Base-by-base conservation (phyloP, 2,888 invertebrate genomes). In the Lasioglossum zephyrum region DNA sequence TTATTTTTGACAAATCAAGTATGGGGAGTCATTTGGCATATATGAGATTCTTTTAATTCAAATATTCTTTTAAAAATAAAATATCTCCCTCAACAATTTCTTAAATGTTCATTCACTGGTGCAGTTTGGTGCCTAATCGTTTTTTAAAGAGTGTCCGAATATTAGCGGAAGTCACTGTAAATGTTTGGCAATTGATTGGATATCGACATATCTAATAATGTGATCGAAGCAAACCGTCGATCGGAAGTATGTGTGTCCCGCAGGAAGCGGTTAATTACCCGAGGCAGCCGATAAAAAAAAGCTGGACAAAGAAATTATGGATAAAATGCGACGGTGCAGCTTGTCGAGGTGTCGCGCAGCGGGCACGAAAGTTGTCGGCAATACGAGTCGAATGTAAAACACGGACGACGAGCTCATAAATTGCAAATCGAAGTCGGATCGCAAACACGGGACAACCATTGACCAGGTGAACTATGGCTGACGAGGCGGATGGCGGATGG, bases 401-500 rank as follows among this genome's bases (percentile, higher is more conserved):
- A 49, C 57, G 75, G 41, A 36, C 36, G 26, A 57, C 70, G 74
- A 78, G 73, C 85, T 91, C 87, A 91, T 91, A 91, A 90, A 91
- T 91, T 91, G 89, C 85, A 91, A 89, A 90, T 91, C 72, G 41
- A 72, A 80, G 79, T 82, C 70, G 57, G 53, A 41, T 66, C 70
- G 72, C 80, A 44, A 75, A 82, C 53, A 77, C 85, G 22, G 60
- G 4, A 69, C 79, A 77, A 73, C 73, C 79, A 49, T 73, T 73
- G 80, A 77, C 73, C 77, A 82, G 57, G 49, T 41, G 75, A 82
- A 63, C 73, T 72, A 39, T 73, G 41, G 60, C 49, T n/a, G 57
- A 36, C 49, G 77, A 26, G 31, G 2, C 60, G n/a, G 44, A n/a
- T 13, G 2, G 66, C 1, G 36, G 1, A 18, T 3, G 18, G 66